Conservation (phyloP, 2,797 vertebrate species). For the Falco peregrinus region DNA sequence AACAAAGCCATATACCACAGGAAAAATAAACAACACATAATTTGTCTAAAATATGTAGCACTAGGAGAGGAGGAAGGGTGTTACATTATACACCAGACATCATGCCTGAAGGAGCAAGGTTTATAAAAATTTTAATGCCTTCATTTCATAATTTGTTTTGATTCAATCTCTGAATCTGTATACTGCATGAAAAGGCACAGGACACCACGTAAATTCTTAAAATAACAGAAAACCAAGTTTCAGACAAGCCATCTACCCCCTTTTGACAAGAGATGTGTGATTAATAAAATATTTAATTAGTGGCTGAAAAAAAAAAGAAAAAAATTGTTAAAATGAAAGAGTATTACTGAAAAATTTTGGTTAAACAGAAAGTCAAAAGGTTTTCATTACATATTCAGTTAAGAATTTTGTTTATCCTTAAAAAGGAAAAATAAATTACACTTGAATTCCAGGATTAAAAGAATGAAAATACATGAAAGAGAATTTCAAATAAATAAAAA, state of each 20-base stretch:
- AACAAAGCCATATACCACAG: background rate
- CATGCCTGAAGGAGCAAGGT: background rate
- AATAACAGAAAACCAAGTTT: background rate
- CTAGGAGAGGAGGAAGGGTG: background rate
- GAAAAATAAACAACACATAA: background rate
- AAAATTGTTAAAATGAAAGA: background rate
- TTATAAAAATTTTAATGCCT: background rate
- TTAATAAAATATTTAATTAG: background rate
- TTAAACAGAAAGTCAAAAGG: background rate
- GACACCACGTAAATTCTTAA: background rate
- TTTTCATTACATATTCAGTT: background rate
- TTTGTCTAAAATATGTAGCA: background rate
- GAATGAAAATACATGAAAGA: background rate
- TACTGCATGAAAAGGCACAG: background rate
- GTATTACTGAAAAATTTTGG: no score
- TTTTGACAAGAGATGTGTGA: background rate
- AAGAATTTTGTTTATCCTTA: background rate
- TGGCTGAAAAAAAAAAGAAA: background rate
- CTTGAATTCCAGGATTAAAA: background rate
- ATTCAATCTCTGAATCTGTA: background rate
- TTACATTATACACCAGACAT: background rate
- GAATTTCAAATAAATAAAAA: background rate
- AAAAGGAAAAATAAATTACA: background rate
- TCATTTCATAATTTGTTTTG: background rate
- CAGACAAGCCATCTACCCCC: background rate